phyloP scores from a whole-genome alignment of 2,113 vertebrate species.

The Saiga tatarica region DNA sequence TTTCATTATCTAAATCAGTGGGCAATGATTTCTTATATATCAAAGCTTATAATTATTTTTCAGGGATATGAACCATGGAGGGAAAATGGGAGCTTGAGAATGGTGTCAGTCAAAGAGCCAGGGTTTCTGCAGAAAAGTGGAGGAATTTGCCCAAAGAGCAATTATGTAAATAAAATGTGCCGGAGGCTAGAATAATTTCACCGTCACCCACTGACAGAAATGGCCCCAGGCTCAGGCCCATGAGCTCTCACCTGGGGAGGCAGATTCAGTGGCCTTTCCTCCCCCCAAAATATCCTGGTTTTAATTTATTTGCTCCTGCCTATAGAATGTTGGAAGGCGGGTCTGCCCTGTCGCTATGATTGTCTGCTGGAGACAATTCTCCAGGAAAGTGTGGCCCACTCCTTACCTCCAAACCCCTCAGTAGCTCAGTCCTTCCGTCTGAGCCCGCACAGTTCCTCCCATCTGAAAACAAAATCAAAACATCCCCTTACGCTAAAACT shows the following conservation, averaged over 20 bases:
- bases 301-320: constrained; percentile 33
- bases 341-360: background rate
- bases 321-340: background rate
- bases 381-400: background rate
- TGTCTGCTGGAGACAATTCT: background rate
- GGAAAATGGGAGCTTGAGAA: background rate
- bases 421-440: accelerated
- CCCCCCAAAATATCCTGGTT: background rate
- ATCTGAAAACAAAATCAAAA: accelerated
- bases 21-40: constrained; percentile 65
- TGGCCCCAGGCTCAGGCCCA: constrained; percentile 43
- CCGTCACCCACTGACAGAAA: constrained; percentile 63
- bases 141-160: constrained; percentile 67
- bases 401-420: too few relatives aligned
- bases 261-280: background rate
- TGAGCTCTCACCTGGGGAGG: background rate
- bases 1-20: constrained; percentile 73
- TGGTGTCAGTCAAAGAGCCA: constrained; percentile 30
- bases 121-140: constrained; percentile 53
- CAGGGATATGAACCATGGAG: constrained; percentile 44
- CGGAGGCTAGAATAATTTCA: constrained; percentile 61
- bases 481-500: accelerated
- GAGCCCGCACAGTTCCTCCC: accelerated
- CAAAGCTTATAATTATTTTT: constrained; percentile 76
- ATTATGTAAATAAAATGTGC: constrained; percentile 73